Conservation (phyloP, 2,113 vertebrate species). For the Cnemophilus loriae region DNA sequence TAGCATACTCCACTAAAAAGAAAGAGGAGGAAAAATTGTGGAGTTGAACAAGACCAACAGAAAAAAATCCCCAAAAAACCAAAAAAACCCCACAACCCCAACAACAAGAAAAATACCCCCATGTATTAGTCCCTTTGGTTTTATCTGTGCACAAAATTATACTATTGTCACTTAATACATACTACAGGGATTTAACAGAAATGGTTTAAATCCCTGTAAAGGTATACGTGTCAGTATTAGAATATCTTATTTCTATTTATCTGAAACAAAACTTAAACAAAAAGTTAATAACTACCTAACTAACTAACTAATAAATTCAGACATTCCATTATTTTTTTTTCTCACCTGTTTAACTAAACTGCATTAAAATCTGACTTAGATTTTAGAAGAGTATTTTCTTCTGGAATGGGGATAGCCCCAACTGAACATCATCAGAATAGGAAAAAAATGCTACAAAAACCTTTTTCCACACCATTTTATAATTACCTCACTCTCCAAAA, state of each 20-base stretch:
- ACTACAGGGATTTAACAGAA: not conserved
- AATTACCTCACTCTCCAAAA: not conserved
- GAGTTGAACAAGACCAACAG: not conserved
- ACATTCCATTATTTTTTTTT: not conserved
- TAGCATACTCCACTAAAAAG: not conserved
- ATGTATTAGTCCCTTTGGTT: not conserved
- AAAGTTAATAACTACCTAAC: not conserved
- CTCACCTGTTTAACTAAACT: not conserved
- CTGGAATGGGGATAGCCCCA: not conserved
- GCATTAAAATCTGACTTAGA: not conserved
- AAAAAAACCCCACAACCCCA: accelerated
- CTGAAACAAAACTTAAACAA: not conserved
- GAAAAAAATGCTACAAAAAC: not conserved
- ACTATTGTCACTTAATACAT: not conserved
- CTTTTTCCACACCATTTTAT: not conserved
- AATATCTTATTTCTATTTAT: not conserved
- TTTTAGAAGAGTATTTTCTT: not conserved
- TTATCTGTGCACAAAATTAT: not conserved
- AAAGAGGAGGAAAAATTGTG: not conserved
- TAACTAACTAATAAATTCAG: not conserved
- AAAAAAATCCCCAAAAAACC: not conserved
- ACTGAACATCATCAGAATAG: not conserved
- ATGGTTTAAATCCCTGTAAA: not conserved
- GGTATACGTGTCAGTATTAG: not conserved
- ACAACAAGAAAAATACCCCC: not conserved